These are phyloP conservation scores for Mus musculus DNA, from an alignment of 2,113 vertebrate species.

Conservation along the genomic window DNA sequence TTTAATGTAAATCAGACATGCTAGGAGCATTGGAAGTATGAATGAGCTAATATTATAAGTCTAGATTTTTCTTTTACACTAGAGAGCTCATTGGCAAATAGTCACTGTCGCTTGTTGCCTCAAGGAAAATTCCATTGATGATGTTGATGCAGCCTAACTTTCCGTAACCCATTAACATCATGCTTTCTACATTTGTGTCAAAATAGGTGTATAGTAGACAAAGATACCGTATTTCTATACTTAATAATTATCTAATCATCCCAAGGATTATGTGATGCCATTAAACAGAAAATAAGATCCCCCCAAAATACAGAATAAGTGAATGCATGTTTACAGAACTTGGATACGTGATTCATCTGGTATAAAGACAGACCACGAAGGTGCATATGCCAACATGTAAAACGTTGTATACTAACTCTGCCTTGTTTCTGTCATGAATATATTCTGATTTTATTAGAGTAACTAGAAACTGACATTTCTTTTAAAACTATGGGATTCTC, in stretches of 20 bases:
- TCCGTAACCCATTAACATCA: neutral
- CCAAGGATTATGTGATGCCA: neutral
- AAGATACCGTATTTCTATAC: neutral
- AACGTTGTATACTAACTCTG: neutral
- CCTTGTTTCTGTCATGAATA: neutral
- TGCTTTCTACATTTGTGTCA: neutral
- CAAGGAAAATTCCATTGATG: neutral
- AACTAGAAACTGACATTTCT: neutral
- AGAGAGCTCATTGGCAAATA: neutral
- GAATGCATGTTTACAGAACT: neutral
- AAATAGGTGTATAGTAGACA: neutral
- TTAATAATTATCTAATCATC: neutral
- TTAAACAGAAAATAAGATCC: neutral
- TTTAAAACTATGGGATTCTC: neutral
- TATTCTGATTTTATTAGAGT: neutral
- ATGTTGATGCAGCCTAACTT: neutral
- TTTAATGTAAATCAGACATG: neutral
- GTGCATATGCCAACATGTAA: accelerated
- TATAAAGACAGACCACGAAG: neutral
- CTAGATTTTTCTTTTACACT: neutral
- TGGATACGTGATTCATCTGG: neutral
- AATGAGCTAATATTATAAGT: slow-evolving; percentile 17
- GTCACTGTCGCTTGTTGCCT: neutral
- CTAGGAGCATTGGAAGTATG: neutral
- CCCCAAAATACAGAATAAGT: neutral